These are phyloP conservation scores for Heliconius ethilla DNA, from an alignment of 2,888 invertebrate species.

Conservation along the genomic window DNA sequence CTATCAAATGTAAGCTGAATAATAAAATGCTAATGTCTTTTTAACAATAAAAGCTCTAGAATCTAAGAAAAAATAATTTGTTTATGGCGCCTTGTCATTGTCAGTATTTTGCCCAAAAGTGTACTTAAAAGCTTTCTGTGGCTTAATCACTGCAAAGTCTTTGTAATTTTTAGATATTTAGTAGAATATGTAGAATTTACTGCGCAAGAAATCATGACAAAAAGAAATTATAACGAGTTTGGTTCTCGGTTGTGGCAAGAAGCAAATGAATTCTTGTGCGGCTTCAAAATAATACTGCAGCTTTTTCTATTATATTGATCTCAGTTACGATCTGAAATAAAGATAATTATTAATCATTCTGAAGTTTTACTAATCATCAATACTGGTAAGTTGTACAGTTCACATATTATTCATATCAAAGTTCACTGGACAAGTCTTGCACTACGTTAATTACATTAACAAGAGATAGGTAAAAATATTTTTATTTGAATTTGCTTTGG, in stretches of 20 bases:
- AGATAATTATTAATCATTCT: constrained; percentile 27
- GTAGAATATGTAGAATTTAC: constrained; percentile 13
- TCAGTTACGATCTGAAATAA: constrained; percentile 45
- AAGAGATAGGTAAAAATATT: background rate
- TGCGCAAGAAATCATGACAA: constrained; percentile 22
- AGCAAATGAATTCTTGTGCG: constrained; percentile 29
- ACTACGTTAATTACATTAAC: background rate
- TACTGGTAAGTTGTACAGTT: too few relatives aligned
- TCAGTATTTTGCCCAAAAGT: constrained; percentile 43
- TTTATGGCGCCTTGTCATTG: constrained; percentile 25
- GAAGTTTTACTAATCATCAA: constrained; percentile 24
- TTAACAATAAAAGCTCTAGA: constrained; percentile 4
- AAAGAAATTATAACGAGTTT: background rate
- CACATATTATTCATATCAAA: too few relatives aligned
- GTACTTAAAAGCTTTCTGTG: constrained; percentile 36
- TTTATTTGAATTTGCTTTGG: background rate
- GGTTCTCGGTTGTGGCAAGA: background rate
- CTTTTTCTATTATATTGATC: constrained; percentile 43
- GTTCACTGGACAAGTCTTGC: background rate
- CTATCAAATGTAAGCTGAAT: constrained; percentile 14
- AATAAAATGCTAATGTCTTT: constrained; percentile 14
- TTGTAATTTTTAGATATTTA: constrained; percentile 27
- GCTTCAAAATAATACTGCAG: constrained; percentile 25
- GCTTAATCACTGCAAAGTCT: constrained; percentile 35
- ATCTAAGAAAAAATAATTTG: constrained; percentile 12